Percentiles rank a stretch among this genome's conserved stretches.
These are phyloP conservation scores for Cliona cf. orientalis DNA, from an alignment of 37 sponge, comb jelly and placozoan species.

Conservation along the genomic window DNA sequence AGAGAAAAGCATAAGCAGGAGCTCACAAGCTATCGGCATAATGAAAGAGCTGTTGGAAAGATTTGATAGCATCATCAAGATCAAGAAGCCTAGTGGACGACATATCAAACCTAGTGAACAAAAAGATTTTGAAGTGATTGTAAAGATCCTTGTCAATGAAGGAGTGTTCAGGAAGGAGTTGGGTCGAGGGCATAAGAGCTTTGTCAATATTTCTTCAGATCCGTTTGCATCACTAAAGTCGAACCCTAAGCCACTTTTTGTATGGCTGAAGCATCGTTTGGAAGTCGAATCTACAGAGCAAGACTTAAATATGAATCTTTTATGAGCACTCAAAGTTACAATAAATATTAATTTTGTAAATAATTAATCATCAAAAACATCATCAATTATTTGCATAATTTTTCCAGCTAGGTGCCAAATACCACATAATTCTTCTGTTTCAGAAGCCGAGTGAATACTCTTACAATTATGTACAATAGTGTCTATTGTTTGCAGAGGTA, in stretches of 20 bases:
- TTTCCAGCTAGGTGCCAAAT: background rate
- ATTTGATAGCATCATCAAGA: background rate
- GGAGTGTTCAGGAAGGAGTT: background rate
- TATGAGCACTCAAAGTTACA: background rate
- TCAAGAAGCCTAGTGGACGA: conserved; percentile 5
- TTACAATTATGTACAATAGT: background rate
- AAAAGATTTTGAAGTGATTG: background rate
- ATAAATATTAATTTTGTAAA: background rate
- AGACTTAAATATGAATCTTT: background rate
- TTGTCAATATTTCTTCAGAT: background rate
- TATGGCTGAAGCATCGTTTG: background rate
- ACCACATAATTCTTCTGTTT: background rate
- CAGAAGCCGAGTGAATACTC: background rate
- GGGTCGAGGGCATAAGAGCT: background rate
- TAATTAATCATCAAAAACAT: background rate
- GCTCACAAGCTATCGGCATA: conserved; percentile 8
- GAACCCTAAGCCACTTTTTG: background rate
- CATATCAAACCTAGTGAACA: background rate
- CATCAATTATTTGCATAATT: background rate
- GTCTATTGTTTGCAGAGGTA: no score
- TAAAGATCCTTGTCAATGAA: background rate
- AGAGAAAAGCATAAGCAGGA: background rate
- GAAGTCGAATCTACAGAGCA: background rate
- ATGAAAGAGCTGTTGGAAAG: background rate
- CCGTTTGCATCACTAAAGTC: conserved; percentile 1